Conservation (phyloP, 2,888 invertebrate genomes). For the Macaria notata region DNA sequence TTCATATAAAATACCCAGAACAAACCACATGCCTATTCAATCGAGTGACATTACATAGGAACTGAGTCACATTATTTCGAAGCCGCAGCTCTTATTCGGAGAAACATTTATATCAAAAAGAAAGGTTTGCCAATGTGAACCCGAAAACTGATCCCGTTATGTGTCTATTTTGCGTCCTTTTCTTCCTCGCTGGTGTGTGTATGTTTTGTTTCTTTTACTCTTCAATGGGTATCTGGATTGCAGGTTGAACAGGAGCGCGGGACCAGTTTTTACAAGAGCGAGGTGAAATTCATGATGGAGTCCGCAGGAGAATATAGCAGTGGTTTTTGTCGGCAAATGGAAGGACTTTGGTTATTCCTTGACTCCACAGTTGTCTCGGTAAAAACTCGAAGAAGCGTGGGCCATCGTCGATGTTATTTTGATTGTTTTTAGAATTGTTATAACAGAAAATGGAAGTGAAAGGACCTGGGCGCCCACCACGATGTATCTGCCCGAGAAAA, state of each 20-base stretch:
- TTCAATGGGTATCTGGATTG: slow-evolving; percentile 73
- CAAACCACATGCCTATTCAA: no score
- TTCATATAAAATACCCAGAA: no score
- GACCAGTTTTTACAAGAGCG: slow-evolving; percentile 68
- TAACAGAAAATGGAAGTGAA: no score
- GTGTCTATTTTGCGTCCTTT: slow-evolving; percentile 50
- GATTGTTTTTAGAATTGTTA: no score
- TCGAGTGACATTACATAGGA: no score
- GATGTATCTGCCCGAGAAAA: no score
- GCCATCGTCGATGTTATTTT: no score
- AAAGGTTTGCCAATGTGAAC: slow-evolving; percentile 37
- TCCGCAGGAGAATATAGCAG: slow-evolving; percentile 29
- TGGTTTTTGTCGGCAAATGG: slow-evolving; percentile 25
- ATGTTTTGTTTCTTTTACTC: slow-evolving; percentile 56
- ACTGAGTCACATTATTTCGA: slow-evolving; percentile 28
- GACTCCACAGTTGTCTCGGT: slow-evolving; percentile 24
- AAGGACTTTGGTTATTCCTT: slow-evolving; percentile 22
- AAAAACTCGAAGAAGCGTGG: slow-evolving; percentile 5
- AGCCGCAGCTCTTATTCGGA: slow-evolving; percentile 42
- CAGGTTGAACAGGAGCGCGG: slow-evolving; percentile 48
- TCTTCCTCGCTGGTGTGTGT: slow-evolving; percentile 33
- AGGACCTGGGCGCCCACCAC: no score
- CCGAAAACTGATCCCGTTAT: slow-evolving; percentile 67
- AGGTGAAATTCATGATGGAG: slow-evolving; percentile 36
- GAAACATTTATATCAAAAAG: slow-evolving; percentile 59